A percentile compares a stretch with the other conserved stretches of the same genome.
These are phyloP conservation scores for Pristionchus japonicus DNA, from an alignment of 2,888 invertebrate species.

Conservation along the genomic window DNA sequence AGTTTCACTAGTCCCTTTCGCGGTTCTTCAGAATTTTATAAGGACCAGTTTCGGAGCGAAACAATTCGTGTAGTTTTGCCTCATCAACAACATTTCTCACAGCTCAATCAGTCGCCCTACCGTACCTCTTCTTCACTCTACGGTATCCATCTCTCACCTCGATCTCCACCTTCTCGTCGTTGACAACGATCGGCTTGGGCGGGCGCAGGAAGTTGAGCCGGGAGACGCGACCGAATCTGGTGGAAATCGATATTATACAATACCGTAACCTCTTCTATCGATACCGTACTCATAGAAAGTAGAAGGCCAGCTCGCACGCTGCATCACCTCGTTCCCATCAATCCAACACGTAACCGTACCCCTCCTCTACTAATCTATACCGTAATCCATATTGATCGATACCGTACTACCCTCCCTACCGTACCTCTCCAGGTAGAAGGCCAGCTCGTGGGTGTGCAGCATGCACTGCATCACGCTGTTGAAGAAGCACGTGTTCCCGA, in stretches of 20 bases:
- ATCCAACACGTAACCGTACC: too few species aligned
- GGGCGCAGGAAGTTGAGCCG: neutral
- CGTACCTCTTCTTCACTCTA: neutral
- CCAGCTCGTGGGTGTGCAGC: slow-evolving; percentile 61
- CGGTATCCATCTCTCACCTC: slow-evolving; percentile 42
- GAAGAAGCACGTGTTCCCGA: slow-evolving; percentile 73
- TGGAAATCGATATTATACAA: neutral
- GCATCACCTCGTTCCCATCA: too few species aligned
- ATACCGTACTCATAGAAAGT: too few species aligned
- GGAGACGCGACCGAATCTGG: slow-evolving; percentile 42
- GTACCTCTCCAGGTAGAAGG: slow-evolving; percentile 53
- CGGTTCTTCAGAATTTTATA: too few species aligned
- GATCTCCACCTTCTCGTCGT: slow-evolving; percentile 55
- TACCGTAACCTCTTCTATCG: neutral
- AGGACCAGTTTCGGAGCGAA: too few species aligned
- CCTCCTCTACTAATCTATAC: neutral
- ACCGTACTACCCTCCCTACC: neutral
- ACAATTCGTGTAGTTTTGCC: too few species aligned
- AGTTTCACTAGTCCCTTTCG: too few species aligned
- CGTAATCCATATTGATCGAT: neutral
- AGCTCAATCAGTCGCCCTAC: neutral
- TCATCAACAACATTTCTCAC: too few species aligned
- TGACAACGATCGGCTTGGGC: slow-evolving; percentile 40
- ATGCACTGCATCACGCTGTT: slow-evolving; percentile 70
- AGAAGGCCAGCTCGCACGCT: too few species aligned